Conservation (phyloP, 2,797 vertebrate genomes). For the Micropoecilia bifurca region DNA sequence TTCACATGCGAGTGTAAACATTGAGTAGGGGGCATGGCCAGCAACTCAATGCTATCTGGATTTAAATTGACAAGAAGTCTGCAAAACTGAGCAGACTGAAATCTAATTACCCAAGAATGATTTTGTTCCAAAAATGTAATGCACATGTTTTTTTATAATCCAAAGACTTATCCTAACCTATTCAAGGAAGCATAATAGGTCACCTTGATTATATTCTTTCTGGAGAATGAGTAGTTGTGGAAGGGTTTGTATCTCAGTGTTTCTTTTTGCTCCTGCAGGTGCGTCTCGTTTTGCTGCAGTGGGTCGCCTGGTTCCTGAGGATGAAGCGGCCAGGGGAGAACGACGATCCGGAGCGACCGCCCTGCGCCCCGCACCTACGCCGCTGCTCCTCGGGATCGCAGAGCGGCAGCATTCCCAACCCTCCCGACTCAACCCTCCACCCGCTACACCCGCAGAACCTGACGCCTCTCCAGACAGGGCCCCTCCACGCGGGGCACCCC, state of each 20-base stretch:
- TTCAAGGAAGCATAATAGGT: no score
- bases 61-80: no score
- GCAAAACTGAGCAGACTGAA: no score
- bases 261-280: constrained; percentile 60
- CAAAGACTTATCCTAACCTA: no score
- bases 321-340: constrained; percentile 85
- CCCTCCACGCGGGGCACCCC: constrained; percentile 59
- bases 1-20: no score
- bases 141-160: no score
- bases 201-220: no score
- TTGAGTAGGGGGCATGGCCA: no score
- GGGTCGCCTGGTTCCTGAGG: constrained; percentile 85
- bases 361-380: constrained; percentile 81
- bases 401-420: constrained; percentile 79
- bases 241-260: neutral
- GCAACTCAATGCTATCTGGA: no score
- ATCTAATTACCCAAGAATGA: no score
- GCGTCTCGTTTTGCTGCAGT: constrained; percentile 82
- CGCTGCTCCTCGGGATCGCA: constrained; percentile 85
- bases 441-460: constrained; percentile 80
- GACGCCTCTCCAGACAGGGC: constrained; percentile 70
- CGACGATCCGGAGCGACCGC: constrained; percentile 77
- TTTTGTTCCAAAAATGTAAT: no score
- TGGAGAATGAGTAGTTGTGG: neutral
- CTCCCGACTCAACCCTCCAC: constrained; percentile 67